Percentiles rank a stretch among this genome's conserved stretches.
These are phyloP conservation scores for Caenorhabditis doughertyi DNA, from an alignment of 2,888 invertebrate species.

Conservation along the genomic window DNA sequence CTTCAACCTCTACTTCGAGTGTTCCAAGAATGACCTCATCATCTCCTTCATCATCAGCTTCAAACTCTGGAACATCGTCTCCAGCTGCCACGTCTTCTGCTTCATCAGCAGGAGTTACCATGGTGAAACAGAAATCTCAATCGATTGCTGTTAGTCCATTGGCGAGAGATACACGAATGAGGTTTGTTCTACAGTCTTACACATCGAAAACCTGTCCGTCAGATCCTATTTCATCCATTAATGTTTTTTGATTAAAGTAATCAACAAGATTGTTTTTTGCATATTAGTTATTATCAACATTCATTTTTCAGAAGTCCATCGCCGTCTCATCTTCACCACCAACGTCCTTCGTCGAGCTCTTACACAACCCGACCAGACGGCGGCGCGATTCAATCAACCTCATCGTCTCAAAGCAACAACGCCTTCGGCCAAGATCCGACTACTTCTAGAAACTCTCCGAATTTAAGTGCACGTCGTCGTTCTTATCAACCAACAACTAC, in stretches of 20 bases:
- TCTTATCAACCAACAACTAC: slow-evolving; percentile 55
- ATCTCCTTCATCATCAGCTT: slow-evolving; percentile 48
- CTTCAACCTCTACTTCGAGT: slow-evolving; percentile 14
- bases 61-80: slow-evolving; percentile 20
- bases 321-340: slow-evolving; percentile 50
- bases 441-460: slow-evolving; percentile 43
- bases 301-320: slow-evolving; percentile 60
- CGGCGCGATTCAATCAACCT: slow-evolving; percentile 20
- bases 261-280: neutral
- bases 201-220: neutral
- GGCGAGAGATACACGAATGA: slow-evolving; percentile 64
- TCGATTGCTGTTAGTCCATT: slow-evolving; percentile 67
- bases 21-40: slow-evolving; percentile 8
- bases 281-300: neutral
- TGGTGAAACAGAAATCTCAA: slow-evolving; percentile 57
- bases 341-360: slow-evolving; percentile 39
- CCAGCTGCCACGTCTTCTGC: slow-evolving; percentile 34
- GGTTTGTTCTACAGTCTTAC: slow-evolving; percentile 31
- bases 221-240: neutral
- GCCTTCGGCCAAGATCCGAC: slow-evolving; percentile 10
- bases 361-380: slow-evolving; percentile 42
- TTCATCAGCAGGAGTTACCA: slow-evolving; percentile 42
- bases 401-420: slow-evolving; percentile 14
- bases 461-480: slow-evolving; percentile 42
- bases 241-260: neutral